Evolutionary conservation across 2,113 vertebrate species (phyloP), one percentile per base, ranked within the genome.

Genomic region (Trogon surrucura): DNA sequence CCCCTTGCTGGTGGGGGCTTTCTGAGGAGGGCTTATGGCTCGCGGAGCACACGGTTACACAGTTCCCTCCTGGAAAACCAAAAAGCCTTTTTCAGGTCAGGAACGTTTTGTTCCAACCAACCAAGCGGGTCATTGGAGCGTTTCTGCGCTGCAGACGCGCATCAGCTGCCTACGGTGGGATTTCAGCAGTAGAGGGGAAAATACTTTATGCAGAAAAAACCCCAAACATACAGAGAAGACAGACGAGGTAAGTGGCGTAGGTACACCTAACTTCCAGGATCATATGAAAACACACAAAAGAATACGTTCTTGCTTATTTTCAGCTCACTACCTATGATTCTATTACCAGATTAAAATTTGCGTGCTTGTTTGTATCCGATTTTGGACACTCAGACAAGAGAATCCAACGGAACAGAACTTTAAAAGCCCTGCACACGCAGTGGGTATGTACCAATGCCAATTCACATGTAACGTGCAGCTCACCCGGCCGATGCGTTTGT

Each of bases 161-260:
- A 1, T 10, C 0, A 0, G 3, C 12, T 58, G 34, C 74, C 44
- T 12, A 3, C 0, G 1, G 45, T 2, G n/a, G 13, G 56, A 27
- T 32, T 45, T 60, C 85, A 22, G 15, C 58, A 3, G 6, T 0
- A 22, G 29, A 45, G 44, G 36, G 60, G 85, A 66, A 58, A 66
- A 71, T 13, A 26, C 5, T 44, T 23, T 50, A 30, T 13, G 5
- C 21, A 34, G 47, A 6, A 15, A 10, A n/a, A 67, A 10, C 41
- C 21, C 47, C 4, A 1, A 30, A 23, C 2, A 6, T 2, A 6
- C 3, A 10, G 41, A 29, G 17, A 9, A 50, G 44, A 34, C 48
- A 36, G 41, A 41, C 13, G 41, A 36, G 44, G 5, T 26, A 36
- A 0, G 16, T 25, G 56, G 17, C 16, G 72, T 27, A 16, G 4